Evolutionary conservation across 2,797 vertebrate genomes (phyloP).

Genomic region (Ciconia nigra): DNA sequence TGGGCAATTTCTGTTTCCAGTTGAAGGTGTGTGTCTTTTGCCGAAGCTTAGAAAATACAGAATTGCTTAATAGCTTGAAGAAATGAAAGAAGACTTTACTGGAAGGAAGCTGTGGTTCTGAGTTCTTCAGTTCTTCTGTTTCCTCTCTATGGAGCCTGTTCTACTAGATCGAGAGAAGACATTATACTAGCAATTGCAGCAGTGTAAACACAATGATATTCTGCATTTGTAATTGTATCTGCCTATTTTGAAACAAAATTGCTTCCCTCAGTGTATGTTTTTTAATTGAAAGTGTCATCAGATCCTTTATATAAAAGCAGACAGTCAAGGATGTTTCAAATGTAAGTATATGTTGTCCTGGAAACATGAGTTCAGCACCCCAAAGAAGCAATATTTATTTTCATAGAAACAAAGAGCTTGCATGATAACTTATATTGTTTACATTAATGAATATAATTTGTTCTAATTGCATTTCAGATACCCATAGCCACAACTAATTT

Average conservation of each 20-base stretch:
- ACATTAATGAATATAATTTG: not conserved
- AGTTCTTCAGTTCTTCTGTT: not conserved
- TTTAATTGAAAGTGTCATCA: not conserved
- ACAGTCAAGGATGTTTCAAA: not conserved
- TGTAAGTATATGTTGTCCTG: not conserved
- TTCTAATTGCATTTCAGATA: not conserved
- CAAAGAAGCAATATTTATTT: not conserved
- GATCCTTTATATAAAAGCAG: not conserved
- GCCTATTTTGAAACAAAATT: not conserved
- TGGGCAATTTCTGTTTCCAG: not conserved
- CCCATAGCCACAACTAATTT: not conserved
- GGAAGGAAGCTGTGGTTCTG: constrained; percentile 38
- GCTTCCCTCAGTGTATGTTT: not conserved
- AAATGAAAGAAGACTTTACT: constrained; percentile 32
- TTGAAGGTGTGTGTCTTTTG: not conserved
- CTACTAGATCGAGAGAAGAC: not conserved
- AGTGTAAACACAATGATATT: not conserved
- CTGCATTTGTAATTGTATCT: not conserved
- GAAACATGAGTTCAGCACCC: not conserved
- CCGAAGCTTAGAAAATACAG: constrained; percentile 16
- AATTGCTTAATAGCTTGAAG: constrained; percentile 41
- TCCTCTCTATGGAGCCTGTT: not conserved
- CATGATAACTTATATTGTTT: not conserved
- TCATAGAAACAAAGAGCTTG: not conserved
- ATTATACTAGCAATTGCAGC: not conserved